Evolutionary conservation across 2,113 vertebrate species (phyloP).

Genomic region (Grus americana): DNA sequence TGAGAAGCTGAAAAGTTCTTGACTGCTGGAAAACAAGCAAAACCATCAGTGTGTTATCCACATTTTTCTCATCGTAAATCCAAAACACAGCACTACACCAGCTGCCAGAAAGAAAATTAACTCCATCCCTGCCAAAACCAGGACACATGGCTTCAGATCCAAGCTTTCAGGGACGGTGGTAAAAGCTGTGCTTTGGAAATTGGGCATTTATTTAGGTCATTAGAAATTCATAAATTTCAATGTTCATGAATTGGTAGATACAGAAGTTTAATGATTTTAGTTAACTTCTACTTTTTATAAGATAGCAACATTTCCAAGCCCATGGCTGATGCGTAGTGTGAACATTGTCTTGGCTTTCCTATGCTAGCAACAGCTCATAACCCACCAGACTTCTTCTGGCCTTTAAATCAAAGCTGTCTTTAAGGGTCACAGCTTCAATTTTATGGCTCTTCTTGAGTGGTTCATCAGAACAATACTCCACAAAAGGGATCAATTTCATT

Average conservation of each 20-base stretch:
- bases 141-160: not conserved
- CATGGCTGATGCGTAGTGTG: not conserved
- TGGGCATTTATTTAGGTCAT: not conserved
- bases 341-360: not conserved
- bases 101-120: no score
- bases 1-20: no score
- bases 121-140: no score
- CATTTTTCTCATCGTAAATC: no score
- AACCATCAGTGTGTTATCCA: no score
- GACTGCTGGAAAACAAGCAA: no score
- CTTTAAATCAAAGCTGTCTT: not conserved
- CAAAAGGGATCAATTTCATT: not conserved
- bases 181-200: not conserved
- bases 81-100: no score
- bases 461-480: not conserved
- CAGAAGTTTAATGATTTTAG: not conserved
- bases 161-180: not conserved
- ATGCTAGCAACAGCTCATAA: not conserved
- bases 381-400: not conserved
- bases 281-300: not conserved
- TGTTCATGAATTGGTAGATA: not conserved
- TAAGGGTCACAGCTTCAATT: not conserved
- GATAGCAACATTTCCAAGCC: not conserved
- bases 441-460: not conserved
- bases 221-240: not conserved